Conservation (phyloP, 2,888 invertebrate species). For the Xanthia togata region DNA sequence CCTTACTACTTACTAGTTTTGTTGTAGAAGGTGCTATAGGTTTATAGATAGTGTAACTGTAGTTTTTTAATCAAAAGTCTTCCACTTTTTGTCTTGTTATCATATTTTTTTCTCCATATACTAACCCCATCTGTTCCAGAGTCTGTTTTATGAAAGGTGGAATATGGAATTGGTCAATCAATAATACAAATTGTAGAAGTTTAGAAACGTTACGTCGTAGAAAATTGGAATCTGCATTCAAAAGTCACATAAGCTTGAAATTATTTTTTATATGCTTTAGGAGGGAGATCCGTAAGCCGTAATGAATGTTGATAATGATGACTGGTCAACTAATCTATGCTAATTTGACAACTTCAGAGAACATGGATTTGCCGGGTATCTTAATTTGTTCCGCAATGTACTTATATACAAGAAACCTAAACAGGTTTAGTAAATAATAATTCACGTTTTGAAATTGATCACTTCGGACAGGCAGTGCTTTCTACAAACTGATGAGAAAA, state of each 20-base stretch:
- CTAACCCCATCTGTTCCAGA: not conserved
- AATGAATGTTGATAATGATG: slow-evolving; percentile 6
- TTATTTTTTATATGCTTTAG: not conserved
- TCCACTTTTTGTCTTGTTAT: not conserved
- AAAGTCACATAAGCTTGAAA: not conserved
- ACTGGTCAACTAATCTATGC: slow-evolving; percentile 5
- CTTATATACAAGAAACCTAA: slow-evolving; percentile 23
- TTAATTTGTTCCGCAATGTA: slow-evolving; percentile 13
- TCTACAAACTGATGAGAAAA: slow-evolving; percentile 18
- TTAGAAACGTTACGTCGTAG: not conserved
- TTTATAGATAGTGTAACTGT: not conserved
- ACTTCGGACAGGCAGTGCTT: slow-evolving; percentile 19
- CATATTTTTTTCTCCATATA: no score
- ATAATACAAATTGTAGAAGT: not conserved
- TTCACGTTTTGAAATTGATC: slow-evolving; percentile 28
- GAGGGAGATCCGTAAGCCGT: not conserved
- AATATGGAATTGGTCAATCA: not conserved
- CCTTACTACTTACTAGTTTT: no score
- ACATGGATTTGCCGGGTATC: slow-evolving; percentile 1
- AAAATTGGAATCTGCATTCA: not conserved
- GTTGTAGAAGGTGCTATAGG: not conserved
- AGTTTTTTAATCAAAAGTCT: not conserved
- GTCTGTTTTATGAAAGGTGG: not conserved
- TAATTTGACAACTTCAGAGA: slow-evolving; percentile 10
- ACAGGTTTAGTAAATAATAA: slow-evolving; percentile 41